Evolutionary conservation across 1,140 invertebrate species (phyloP).

Genomic region (Phymastichus coffea): DNA sequence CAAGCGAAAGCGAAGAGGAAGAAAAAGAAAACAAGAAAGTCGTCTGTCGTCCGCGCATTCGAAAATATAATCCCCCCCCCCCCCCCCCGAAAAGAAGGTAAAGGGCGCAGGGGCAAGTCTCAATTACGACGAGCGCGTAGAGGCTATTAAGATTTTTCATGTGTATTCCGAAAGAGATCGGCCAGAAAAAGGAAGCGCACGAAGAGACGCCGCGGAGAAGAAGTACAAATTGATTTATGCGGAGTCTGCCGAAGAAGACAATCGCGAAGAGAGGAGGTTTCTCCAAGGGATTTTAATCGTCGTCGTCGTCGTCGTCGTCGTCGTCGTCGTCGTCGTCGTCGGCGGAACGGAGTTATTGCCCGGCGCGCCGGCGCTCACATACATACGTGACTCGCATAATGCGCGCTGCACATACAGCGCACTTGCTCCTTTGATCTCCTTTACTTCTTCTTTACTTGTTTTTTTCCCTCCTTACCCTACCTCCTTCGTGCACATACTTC

Average conservation of each 20-base stretch:
- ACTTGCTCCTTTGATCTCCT: constrained; percentile 1
- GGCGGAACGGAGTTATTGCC: not conserved
- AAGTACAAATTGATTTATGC: constrained; percentile 27
- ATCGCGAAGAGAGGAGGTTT: not conserved
- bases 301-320: too few species aligned
- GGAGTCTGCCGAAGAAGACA: constrained; percentile 6
- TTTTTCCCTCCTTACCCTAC: constrained; percentile 11
- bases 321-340: too few species aligned
- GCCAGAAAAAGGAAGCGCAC: not conserved
- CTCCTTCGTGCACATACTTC: too few species aligned
- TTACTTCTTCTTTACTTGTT: constrained; percentile 2
- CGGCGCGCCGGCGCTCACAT: not conserved
- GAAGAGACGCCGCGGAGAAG: not conserved
- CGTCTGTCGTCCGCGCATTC: not conserved
- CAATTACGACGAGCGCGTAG: constrained; percentile 1
- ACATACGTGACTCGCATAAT: constrained; percentile 42
- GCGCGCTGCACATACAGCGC: constrained; percentile 27
- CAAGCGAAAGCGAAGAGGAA: too few species aligned
- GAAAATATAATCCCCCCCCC: constrained; percentile 9
- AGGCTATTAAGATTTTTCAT: constrained; percentile 23
- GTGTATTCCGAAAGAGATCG: not conserved
- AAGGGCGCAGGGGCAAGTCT: not conserved
- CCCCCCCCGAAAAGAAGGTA: too few species aligned
- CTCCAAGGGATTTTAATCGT: constrained; percentile 22
- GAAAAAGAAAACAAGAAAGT: too few species aligned